phyloP scores from a whole-genome alignment of 1,140 invertebrate genomes.

The Diachasmimorpha longicaudata region DNA sequence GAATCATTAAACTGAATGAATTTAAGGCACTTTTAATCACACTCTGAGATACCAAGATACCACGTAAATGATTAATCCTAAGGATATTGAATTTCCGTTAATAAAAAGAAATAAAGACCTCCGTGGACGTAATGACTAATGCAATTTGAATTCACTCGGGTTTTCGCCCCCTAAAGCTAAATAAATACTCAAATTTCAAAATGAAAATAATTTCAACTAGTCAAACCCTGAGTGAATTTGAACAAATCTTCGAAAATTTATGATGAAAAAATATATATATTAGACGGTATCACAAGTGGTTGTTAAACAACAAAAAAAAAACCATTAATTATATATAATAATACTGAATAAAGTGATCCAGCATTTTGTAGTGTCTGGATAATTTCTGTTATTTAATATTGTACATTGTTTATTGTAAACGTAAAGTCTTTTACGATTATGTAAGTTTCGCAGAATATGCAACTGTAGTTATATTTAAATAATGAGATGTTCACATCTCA shows the following conservation, averaged over 20 bases:
- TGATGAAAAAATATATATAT: not conserved
- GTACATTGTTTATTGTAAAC: constrained; percentile 24
- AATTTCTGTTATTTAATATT: constrained; percentile 4
- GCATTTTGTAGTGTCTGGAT: constrained; percentile 15
- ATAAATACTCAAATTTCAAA: too few species aligned
- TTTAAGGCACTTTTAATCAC: not conserved
- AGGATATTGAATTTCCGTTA: not conserved
- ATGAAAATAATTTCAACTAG: too few species aligned
- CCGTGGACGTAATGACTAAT: not conserved
- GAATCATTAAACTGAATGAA: not conserved
- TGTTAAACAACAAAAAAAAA: not conserved
- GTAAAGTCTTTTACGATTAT: not conserved
- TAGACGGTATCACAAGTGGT: too few species aligned
- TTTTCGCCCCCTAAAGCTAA: not conserved
- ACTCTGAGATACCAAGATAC: not conserved
- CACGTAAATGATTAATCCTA: not conserved
- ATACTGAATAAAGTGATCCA: constrained; percentile 13
- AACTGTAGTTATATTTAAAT: constrained; percentile 8
- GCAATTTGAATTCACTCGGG: not conserved
- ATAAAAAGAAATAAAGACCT: not conserved
- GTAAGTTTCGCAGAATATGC: constrained; percentile 14
- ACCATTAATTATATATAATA: not conserved
- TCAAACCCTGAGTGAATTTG: not conserved
- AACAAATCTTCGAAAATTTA: not conserved
- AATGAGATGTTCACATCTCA: not conserved